Evolutionary conservation across 2,113 vertebrate genomes (phyloP), one percentile per base, ranked within the genome.

Genomic region (Notiomystis cincta): DNA sequence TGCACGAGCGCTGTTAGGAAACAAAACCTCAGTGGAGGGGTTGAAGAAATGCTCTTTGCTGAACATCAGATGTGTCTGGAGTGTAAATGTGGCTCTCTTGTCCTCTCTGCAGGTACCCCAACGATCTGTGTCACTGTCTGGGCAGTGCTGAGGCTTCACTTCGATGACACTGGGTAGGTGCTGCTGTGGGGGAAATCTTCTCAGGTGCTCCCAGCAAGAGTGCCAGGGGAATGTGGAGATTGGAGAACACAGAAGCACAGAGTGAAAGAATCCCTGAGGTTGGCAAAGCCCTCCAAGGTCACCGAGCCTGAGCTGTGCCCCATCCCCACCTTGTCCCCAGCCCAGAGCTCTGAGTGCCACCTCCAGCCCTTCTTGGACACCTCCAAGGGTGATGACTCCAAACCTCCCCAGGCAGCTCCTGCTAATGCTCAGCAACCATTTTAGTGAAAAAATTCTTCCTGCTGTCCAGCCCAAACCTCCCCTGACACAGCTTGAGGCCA

Each of bases 91-190:
- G 66, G 1, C 50, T 37, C 6, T 84, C 82, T 90, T 61, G 38
- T 45, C 77, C 45, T 75, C 82, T 7, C 93, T 92, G 10, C 97
- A 99, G 99, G 99, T 53, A 99, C 99, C n/a, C 99, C 99, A 13
- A 99, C 99, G 9, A 98, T 99, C 71, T 99, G 99, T 81, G 99
- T 99, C 91, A 99, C 98, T 0, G 98, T 99, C 87, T 99, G 99
- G 99, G 99, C 99, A 2, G 98, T 99, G 61, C 97, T 99, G 90
- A 98, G 99, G 76, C 98, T 99, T 47, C 99, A 99, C 95, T 99
- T 99, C 28, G 98, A 99, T 61, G 97, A 99, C 79, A 98, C 97
- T 2, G 99, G 99, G 99, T 99, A 97, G 20, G 98, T 98, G 73
- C 25, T 7, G 2, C 7, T 13, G 15, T 0, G 2, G 24, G 67